Base-by-base conservation (phyloP, 2,113 vertebrate genomes). In the Pachyramphus minor region DNA sequence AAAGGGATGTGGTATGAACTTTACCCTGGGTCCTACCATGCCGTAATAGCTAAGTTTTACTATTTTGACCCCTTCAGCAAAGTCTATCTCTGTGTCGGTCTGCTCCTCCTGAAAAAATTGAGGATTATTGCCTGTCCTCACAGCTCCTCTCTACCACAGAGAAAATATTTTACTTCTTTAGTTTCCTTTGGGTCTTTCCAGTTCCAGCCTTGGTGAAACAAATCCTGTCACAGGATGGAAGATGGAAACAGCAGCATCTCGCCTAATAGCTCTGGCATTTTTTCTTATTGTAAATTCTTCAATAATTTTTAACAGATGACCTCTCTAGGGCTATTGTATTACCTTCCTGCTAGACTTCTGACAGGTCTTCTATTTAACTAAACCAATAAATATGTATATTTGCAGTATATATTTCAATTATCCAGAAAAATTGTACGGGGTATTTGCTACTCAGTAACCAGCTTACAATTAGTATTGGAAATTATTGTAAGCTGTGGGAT, bases 281-380 rank as follows among this genome's bases (percentile, higher is more conserved):
- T 91, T 89, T 79, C 35, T 85, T 69, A 56, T n/a, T 82, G 42
- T 49, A 64, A 76, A 58, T 84, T 89, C 44, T 96, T 82, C 82
- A 66, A 87, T 93, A 23, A 89, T 78, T 91, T 82, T 72, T 79
- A 94, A 84, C 20, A 85, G 58, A 92, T 83, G 23, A 87, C 28
- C 28, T 90, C 50, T 95, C 37, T n/a, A 74, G 31, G 56, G 6
- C 52, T 95, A 72, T 81, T 80, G 3, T 94, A 87, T 89, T 89
- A 69, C 42, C 53, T 69, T 79, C 42, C 89, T 89, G 41, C n/a
- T 87, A 66, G 81, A 79, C 39, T 93, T 75, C 58, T 91, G 93
- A 79, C 71, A 94, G 69, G 60, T 47, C 86, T 93, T 95, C 84
- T 85, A 35, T 95, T 95, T 87, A 89, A 66, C 53, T 79, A 87